Conservation (phyloP, 2,113 vertebrate species). For the Neogobius melanostomus region DNA sequence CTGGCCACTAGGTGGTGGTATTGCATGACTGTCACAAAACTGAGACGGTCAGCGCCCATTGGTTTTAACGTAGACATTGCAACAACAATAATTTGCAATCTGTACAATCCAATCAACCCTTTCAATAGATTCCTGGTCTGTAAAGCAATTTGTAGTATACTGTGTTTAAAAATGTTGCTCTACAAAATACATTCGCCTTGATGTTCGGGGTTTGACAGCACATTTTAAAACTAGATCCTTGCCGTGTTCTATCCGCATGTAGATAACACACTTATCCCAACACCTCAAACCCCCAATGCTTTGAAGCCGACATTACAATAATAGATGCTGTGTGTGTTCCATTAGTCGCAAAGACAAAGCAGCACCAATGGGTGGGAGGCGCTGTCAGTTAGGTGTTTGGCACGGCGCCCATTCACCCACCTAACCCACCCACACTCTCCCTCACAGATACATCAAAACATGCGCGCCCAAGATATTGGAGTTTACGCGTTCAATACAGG, state of each 20-base stretch:
- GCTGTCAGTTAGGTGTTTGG: constrained; percentile 87
- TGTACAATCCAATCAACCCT: too few species aligned
- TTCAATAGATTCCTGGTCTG: too few species aligned
- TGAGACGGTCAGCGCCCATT: too few species aligned
- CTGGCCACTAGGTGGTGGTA: too few species aligned
- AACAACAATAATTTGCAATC: too few species aligned
- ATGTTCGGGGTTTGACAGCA: not conserved
- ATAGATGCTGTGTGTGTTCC: constrained; percentile 94
- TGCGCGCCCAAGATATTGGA: constrained; percentile 34
- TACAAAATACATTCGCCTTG: not conserved
- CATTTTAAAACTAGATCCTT: not conserved
- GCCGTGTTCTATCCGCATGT: not conserved
- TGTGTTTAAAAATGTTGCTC: too few species aligned
- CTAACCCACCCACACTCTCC: constrained; percentile 69
- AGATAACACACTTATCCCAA: constrained; percentile 1
- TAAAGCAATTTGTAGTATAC: too few species aligned
- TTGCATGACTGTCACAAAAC: too few species aligned
- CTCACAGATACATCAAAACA: constrained; percentile 56
- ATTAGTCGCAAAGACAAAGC: constrained; percentile 87
- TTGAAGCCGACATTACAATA: constrained; percentile 81
- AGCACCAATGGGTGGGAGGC: constrained; percentile 87
- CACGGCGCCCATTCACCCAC: constrained; percentile 73
- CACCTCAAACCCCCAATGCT: not conserved
- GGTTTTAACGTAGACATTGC: too few species aligned
- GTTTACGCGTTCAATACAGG: constrained; percentile 15